Base-by-base conservation (phyloP, 2,888 invertebrate species). In the Metopia argyrocephala region DNA sequence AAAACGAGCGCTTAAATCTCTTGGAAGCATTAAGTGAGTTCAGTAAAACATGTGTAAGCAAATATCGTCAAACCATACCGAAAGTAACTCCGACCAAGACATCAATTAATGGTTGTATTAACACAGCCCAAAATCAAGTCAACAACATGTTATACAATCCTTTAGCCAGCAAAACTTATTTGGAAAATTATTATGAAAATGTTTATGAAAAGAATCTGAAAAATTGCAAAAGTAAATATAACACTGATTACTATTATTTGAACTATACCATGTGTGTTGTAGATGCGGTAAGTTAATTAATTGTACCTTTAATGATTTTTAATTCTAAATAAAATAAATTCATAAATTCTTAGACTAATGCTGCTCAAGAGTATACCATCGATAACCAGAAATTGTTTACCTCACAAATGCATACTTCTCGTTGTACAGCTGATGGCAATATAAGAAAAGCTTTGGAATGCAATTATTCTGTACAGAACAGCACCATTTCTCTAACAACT, bases 231-330 rank as follows among this genome's bases (percentile, higher is more conserved):
- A 70, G 71, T 6, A 57, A 74, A 25, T 21, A 56, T 62, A 5
- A 2, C n/a, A n/a, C 3, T 27, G 70, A 31, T 12, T 62, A 45
- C 12, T 15, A 66, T 2, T 48, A 50, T n/a, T 18, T 66, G 1
- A 82, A 84, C 31, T 79, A 83, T 25, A 82, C 84, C 2, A n/a
- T 68, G 6, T 84, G 84, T 45, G 73, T 76, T 4, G 73, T 78
- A 2, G 57, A 76, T 76, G 76, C 70, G 82, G 84, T 84, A 50
- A 79, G 82, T 80, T n/a, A n/a, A n/a, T n/a, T n/a, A n/a, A n/a
- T n/a, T n/a, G n/a, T n/a, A n/a, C n/a, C n/a, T n/a, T n/a, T n/a
- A n/a, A n/a, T n/a, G n/a, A n/a, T n/a, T n/a, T n/a, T n/a, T n/a
- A 15, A 3, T 3, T 27, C 18, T 6, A 4, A 12, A 45, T 15